Conservation (phyloP, 1,140 invertebrate genomes). For the Apis florea region DNA sequence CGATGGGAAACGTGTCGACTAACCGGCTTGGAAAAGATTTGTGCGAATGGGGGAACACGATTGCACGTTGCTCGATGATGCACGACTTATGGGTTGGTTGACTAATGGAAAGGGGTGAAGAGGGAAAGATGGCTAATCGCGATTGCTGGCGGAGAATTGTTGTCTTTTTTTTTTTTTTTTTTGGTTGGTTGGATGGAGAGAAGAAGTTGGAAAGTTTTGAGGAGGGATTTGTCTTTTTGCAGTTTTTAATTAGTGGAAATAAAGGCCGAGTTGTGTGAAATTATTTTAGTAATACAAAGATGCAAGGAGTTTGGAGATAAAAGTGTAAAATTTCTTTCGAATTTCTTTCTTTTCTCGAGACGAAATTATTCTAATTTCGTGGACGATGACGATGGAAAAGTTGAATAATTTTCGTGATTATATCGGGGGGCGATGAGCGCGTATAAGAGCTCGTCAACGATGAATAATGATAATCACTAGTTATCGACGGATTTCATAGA, state of each 20-base stretch:
- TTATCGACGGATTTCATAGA: constrained; percentile 51
- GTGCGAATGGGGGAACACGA: neutral
- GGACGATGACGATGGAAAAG: neutral
- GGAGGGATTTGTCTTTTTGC: too few species aligned
- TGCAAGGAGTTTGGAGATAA: too few species aligned
- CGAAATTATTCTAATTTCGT: neutral
- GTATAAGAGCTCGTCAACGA: constrained; percentile 46
- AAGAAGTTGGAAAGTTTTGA: neutral
- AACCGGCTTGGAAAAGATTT: constrained; percentile 38
- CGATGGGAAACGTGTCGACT: constrained; percentile 1
- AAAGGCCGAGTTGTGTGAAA: too few species aligned
- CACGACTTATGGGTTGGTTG: neutral
- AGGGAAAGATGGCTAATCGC: neutral
- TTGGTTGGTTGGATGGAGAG: too few species aligned
- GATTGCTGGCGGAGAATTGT: neutral
- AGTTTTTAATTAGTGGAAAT: too few species aligned
- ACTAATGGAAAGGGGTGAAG: neutral
- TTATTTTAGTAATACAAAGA: too few species aligned
- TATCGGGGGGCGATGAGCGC: neutral
- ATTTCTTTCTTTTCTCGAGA: too few species aligned
- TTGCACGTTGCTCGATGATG: constrained; percentile 19
- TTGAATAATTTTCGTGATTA: constrained; percentile 43
- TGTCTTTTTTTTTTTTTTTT: neutral
- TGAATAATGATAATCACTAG: constrained; percentile 54
- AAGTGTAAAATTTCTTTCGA: neutral